Evolutionary conservation across 2,888 invertebrate genomes (phyloP).

Genomic region (Bimastos eiseni): DNA sequence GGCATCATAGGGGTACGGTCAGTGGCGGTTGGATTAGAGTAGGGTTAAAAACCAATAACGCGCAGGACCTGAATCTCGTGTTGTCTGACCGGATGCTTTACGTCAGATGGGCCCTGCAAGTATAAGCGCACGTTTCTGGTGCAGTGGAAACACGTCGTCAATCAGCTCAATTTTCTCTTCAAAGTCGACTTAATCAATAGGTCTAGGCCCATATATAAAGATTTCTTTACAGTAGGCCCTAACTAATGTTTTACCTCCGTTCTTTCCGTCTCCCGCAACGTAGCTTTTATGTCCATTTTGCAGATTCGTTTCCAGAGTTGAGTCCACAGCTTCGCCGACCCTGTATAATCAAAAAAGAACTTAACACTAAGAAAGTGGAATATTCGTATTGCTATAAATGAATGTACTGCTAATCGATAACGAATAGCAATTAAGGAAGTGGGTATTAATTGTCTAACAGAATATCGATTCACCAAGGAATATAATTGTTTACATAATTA

Average conservation of each 20-base stretch:
- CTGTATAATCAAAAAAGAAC: conserved; percentile 27
- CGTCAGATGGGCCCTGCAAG: neutral
- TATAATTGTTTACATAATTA: no score
- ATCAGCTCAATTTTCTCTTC: neutral
- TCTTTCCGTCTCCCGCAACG: neutral
- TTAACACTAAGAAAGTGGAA: conserved; percentile 66
- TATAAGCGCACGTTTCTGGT: neutral
- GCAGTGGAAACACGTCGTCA: neutral
- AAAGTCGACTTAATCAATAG: no score
- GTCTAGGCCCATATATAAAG: no score
- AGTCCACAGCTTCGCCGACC: conserved; percentile 22
- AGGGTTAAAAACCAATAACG: no score
- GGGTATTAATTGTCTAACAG: neutral
- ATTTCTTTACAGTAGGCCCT: neutral
- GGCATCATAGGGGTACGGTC: no score
- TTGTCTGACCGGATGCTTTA: no score
- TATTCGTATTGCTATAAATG: neutral
- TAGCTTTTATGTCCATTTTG: neutral
- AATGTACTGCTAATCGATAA: neutral
- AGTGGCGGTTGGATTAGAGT: no score
- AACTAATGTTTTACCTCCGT: neutral
- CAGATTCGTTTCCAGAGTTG: neutral
- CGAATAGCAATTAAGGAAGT: neutral
- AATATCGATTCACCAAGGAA: no score
- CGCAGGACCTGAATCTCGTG: no score